Evolutionary conservation across 2,888 invertebrate species (phyloP).

Genomic region (Furcula furcula): DNA sequence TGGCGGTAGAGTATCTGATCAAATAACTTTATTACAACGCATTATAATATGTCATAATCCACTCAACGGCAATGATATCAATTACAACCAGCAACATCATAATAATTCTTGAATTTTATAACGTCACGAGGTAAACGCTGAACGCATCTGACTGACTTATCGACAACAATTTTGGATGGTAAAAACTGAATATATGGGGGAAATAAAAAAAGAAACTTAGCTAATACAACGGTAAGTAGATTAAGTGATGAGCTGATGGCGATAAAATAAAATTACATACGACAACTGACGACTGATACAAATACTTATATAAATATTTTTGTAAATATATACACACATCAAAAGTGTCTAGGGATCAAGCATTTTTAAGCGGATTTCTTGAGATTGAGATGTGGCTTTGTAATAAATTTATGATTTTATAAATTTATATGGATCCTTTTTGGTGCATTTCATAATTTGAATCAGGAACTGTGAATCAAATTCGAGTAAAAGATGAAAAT

Average conservation of each 20-base stretch:
- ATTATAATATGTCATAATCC: constrained; percentile 29
- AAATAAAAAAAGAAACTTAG: constrained; percentile 46
- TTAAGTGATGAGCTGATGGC: constrained; percentile 7
- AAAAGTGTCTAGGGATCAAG: no score
- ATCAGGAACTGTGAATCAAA: no score
- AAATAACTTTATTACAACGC: constrained; percentile 24
- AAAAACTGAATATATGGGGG: constrained; percentile 45
- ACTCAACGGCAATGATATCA: constrained; percentile 22
- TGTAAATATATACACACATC: no score
- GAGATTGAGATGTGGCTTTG: no score
- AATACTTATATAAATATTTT: no score
- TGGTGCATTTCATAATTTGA: no score
- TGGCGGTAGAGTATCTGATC: constrained; percentile 16
- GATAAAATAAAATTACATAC: no score
- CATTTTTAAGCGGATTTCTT: no score
- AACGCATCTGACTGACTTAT: constrained; percentile 24
- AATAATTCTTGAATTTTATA: constrained; percentile 28
- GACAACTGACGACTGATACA: no score
- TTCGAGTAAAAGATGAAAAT: no score
- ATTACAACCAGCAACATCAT: constrained; percentile 26
- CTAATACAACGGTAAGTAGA: constrained; percentile 31
- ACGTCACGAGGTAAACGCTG: constrained; percentile 21
- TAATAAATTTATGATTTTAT: no score
- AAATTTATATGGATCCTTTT: no score
- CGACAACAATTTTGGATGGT: constrained; percentile 37